Evolutionary conservation across 1,140 invertebrate genomes (phyloP).

Genomic region (Stegodyphus mimosarum): DNA sequence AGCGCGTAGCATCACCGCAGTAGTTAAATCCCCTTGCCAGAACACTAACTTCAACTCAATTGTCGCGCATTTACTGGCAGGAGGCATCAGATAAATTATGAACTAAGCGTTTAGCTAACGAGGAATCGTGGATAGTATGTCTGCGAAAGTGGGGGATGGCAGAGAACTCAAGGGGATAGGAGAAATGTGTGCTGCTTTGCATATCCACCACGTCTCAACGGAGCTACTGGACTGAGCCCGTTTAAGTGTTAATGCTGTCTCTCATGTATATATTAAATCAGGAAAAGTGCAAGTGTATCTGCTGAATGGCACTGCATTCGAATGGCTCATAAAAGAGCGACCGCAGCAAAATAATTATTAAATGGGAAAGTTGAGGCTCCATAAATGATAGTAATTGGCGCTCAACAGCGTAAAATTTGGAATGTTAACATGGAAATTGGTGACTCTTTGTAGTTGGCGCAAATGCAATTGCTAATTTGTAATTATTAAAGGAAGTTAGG

Average conservation of each 20-base stretch:
- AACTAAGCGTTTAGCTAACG: constrained; percentile 55
- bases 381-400: constrained; percentile 32
- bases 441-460: not conserved
- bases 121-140: constrained; percentile 30
- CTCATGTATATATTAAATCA: constrained; percentile 55
- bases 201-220: constrained; percentile 33
- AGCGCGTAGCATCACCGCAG: too few relatives aligned
- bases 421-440: not conserved
- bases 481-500: too few relatives aligned
- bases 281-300: constrained; percentile 24
- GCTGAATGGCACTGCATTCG: constrained; percentile 1
- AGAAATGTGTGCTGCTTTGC: constrained; percentile 19
- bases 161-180: not conserved
- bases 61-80: constrained; percentile 37
- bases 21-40: constrained; percentile 7
- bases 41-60: constrained; percentile 36
- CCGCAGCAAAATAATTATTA: constrained; percentile 48
- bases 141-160: not conserved
- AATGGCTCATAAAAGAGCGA: constrained; percentile 39
- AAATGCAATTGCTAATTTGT: constrained; percentile 10
- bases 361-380: constrained; percentile 33
- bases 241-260: constrained; percentile 15
- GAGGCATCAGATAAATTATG: constrained; percentile 47
- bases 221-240: not conserved
- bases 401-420: not conserved